A percentile compares a stretch with the other conserved stretches of the same genome.
These are phyloP conservation scores for Erethizon dorsatum DNA, from an alignment of 2,797 vertebrate species.

Conservation along the genomic window DNA sequence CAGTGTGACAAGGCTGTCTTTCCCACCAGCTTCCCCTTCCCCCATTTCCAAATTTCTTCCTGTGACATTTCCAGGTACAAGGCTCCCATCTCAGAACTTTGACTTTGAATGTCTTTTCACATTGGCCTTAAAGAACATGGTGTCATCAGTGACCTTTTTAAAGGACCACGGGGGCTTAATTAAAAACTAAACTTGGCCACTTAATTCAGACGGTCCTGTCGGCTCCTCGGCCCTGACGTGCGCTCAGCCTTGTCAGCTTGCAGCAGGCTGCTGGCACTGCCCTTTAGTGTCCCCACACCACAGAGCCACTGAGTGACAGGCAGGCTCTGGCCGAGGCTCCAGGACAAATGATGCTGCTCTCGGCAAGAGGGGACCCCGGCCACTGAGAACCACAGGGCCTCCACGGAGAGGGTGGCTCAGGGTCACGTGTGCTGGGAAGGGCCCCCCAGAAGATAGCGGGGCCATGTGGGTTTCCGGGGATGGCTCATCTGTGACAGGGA, in stretches of 20 bases:
- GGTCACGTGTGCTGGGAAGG: not conserved
- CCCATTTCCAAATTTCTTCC: conserved; percentile 66
- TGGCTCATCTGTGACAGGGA: not conserved
- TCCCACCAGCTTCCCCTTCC: conserved; percentile 50
- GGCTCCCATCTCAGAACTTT: conserved; percentile 87
- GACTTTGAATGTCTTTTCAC: conserved; percentile 87
- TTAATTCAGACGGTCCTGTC: conserved; percentile 86
- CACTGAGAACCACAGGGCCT: conserved; percentile 23
- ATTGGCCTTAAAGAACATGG: conserved; percentile 87
- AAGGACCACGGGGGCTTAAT: conserved; percentile 91
- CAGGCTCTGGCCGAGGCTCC: not conserved
- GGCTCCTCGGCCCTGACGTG: conserved; percentile 82
- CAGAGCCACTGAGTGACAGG: not conserved
- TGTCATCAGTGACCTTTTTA: conserved; percentile 90
- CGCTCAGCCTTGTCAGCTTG: conserved; percentile 84
- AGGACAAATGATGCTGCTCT: not conserved
- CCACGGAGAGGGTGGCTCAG: not conserved
- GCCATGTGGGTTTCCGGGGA: accelerated
- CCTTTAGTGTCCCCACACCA: not conserved
- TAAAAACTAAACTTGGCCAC: conserved; percentile 88
- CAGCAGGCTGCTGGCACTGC: conserved; percentile 51
- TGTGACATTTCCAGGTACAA: conserved; percentile 84
- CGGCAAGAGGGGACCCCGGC: not conserved
- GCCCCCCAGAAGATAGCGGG: not conserved
- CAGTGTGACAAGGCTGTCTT: conserved; percentile 21